Conservation (phyloP, 2,797 vertebrate species). For the Linurgus olivaceus region DNA sequence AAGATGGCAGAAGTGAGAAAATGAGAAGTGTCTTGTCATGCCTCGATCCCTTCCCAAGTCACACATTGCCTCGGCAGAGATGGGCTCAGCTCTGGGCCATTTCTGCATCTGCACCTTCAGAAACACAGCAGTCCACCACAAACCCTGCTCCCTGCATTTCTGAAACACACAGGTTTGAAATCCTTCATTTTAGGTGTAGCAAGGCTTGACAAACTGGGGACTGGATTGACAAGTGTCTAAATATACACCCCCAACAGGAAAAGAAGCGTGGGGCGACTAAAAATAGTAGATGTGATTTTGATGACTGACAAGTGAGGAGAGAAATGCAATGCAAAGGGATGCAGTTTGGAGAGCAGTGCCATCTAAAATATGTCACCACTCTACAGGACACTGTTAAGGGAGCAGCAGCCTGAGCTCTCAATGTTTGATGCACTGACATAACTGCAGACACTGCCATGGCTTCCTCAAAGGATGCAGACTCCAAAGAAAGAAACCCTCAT, state of each 20-base stretch:
- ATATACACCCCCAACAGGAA: background rate
- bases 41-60: background rate
- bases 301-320: background rate
- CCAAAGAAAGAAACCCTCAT: background rate
- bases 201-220: background rate
- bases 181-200: background rate
- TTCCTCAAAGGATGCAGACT: background rate
- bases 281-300: background rate
- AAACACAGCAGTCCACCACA: background rate
- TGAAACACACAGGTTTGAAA: background rate
- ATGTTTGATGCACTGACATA: background rate
- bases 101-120: background rate
- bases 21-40: background rate
- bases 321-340: background rate
- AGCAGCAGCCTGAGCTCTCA: background rate
- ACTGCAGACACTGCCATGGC: background rate
- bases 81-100: background rate
- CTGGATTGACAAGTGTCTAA: background rate
- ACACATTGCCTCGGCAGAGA: rapidly evolving
- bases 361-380: background rate
- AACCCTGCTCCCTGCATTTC: background rate
- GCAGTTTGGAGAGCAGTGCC: background rate
- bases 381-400: background rate
- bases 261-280: background rate
- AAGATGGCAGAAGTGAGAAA: background rate